A percentile compares a stretch with the other conserved stretches of the same genome.
phyloP scores from a whole-genome alignment of 2,113 vertebrate species.

The Fregata magnificens region DNA sequence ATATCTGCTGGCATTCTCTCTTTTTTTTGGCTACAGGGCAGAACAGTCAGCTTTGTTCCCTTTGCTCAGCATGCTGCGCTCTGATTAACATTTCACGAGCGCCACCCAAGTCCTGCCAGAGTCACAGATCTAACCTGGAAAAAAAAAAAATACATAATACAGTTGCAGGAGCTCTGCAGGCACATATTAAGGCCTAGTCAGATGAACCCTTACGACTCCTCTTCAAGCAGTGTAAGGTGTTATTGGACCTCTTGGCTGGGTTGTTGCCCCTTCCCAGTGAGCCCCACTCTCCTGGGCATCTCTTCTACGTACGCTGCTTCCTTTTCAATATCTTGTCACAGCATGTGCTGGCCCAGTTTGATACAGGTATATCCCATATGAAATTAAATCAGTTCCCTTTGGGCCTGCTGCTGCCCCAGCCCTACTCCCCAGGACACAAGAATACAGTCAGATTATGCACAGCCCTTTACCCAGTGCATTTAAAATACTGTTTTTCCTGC shows the following conservation, averaged over 20 bases:
- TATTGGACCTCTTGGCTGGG: neutral
- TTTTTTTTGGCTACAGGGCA: constrained; percentile 22
- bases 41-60: constrained; percentile 45
- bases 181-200: neutral
- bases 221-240: neutral
- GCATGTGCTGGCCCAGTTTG: neutral
- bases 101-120: neutral
- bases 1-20: constrained; percentile 24
- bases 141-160: neutral
- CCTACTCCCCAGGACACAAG: neutral
- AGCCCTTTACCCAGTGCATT: neutral
- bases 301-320: neutral
- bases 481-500: neutral
- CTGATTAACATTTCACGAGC: neutral
- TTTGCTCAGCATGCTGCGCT: neutral
- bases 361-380: neutral
- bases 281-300: neutral
- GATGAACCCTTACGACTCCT: neutral
- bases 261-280: neutral
- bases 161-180: neutral
- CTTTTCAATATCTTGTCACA: neutral
- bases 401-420: neutral
- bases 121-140: neutral
- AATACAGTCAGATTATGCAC: neutral
- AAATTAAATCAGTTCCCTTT: neutral